A percentile compares a stretch with the other conserved stretches of the same genome.
phyloP scores from a whole-genome alignment of 2,888 invertebrate genomes.

The Sarcophaga carnaria region DNA sequence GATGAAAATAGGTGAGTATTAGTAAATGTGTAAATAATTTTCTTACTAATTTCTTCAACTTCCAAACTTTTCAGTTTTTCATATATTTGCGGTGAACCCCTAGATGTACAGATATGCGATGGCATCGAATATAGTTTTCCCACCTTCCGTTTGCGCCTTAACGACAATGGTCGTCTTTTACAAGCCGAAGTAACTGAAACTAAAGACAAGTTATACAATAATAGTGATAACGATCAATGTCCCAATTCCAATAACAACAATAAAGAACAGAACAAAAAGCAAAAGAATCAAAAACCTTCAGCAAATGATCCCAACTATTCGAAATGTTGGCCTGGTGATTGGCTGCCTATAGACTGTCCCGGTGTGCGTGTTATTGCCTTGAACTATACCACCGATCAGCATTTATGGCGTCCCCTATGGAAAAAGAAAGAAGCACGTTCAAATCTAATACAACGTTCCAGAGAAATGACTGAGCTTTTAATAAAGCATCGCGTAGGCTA shows the following conservation, averaged over 20 bases:
- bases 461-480: constrained; percentile 88
- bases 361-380: constrained; percentile 90
- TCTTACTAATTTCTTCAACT: too few relatives aligned
- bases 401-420: constrained; percentile 90
- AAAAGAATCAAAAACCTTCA: constrained; percentile 57
- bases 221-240: constrained; percentile 18
- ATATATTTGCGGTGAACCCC: constrained; percentile 76
- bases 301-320: constrained; percentile 83
- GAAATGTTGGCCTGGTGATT: constrained; percentile 92
- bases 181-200: constrained; percentile 73
- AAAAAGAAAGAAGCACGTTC: constrained; percentile 86
- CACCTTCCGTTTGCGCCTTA: constrained; percentile 79
- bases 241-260: constrained; percentile 3
- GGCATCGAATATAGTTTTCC: constrained; percentile 80
- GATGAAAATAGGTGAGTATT: constrained; percentile 65
- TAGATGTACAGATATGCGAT: constrained; percentile 77
- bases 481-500: constrained; percentile 87
- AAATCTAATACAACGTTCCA: constrained; percentile 86
- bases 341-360: constrained; percentile 91
- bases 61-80: constrained; percentile 71
- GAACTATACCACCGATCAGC: constrained; percentile 91
- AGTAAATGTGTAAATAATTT: too few relatives aligned
- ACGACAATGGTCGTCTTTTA: constrained; percentile 75
- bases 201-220: background rate
- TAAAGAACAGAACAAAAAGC: constrained; percentile 38